Base-by-base conservation (phyloP, 2,888 invertebrate species). In the Chrysina gloriosa region DNA sequence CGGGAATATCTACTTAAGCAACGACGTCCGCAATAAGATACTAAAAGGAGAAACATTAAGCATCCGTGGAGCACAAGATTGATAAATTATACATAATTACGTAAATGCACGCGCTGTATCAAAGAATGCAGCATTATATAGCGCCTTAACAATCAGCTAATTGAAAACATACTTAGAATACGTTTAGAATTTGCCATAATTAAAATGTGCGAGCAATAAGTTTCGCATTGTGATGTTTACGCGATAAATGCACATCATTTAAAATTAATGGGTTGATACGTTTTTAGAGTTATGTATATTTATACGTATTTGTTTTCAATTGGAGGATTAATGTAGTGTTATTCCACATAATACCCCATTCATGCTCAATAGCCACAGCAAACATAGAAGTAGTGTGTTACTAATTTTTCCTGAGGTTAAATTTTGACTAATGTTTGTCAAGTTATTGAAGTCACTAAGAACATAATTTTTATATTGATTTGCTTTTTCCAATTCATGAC, bases 61-160 rank as follows among this genome's bases (percentile, higher is more conserved):
- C 39, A 58, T 58, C 39, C 39, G 39, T 11, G 25, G 25, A 58
- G 58, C 58, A 64, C 39, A 50, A 64, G 64, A 36, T 48, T 52
- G 50, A 66, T 66, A 66, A 66, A 66, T 66, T 66, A 45, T n/a
- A 34, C 34, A 66, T 56, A 52, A 66, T 66, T 66, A 66, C 47
- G 54, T 34, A 54, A 66, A 66, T 29, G 45, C 45, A 66, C 65
- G 42, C 56, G 65, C 31, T 36, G 50, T 56, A 54, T 66, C 42
- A 21, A 27, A 50, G 48, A 66, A 47, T 47, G 65, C 47, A 66
- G 58, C 45, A 47, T 66, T 56, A 54, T 66, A 42, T 45, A 34
- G 58, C 27, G 31, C 34, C 42, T 58, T 66, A 56, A 66, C 54
- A 66, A 56, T 54, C 56, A 31, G 39, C 54, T 66, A 66, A 66